A percentile compares a stretch with the other conserved stretches of the same genome.
These are phyloP conservation scores for Busseola fusca DNA, from an alignment of 2,888 invertebrate species.

Conservation along the genomic window DNA sequence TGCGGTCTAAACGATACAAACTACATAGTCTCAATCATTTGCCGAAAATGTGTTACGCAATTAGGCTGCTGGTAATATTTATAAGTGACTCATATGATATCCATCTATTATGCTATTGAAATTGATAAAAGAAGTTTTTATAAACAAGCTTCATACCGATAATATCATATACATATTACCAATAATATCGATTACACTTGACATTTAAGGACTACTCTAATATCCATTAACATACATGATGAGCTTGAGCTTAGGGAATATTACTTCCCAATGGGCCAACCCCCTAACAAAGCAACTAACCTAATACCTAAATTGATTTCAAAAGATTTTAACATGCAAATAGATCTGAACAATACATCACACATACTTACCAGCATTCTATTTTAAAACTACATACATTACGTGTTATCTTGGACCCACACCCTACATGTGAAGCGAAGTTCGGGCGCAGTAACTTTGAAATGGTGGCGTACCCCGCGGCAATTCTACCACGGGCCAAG, in stretches of 20 bases:
- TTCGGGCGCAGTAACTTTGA: constrained; percentile 65
- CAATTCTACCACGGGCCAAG: constrained; percentile 62
- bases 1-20: too few species aligned
- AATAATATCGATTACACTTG: background rate
- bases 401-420: constrained; percentile 62
- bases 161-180: too few species aligned
- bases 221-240: background rate
- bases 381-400: constrained; percentile 66
- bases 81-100: background rate
- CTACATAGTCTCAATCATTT: too few species aligned
- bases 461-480: constrained; percentile 58
- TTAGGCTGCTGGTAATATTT: too few species aligned
- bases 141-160: background rate
- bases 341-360: constrained; percentile 7
- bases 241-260: background rate
- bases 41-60: too few species aligned
- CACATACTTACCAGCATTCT: constrained; percentile 52
- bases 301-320: background rate
- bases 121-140: background rate
- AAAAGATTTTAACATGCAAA: constrained; percentile 1
- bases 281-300: background rate
- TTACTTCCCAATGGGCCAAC: background rate
- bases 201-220: background rate
- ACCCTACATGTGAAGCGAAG: constrained; percentile 60
- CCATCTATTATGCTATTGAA: background rate